Conservation (phyloP, 2,797 vertebrate genomes). For the Peromyscus eremicus region DNA sequence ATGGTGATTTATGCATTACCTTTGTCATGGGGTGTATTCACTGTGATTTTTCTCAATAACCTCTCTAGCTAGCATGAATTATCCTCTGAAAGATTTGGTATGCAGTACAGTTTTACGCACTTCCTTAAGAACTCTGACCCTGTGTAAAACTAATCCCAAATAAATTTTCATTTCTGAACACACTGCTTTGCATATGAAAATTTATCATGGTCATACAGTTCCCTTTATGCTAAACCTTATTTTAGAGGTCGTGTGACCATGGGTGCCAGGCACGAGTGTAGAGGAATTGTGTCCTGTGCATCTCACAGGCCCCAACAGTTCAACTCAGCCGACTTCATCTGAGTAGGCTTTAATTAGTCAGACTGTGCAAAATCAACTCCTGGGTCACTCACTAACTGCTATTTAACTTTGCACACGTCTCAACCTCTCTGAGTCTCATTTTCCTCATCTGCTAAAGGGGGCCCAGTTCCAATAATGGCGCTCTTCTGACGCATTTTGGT, state of each 20-base stretch:
- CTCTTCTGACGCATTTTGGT: neutral
- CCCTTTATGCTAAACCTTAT: neutral
- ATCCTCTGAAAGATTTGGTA: conserved; percentile 59
- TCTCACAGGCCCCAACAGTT: neutral
- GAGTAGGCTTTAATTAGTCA: neutral
- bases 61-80: conserved; percentile 50
- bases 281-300: neutral
- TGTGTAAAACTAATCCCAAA: conserved; percentile 54
- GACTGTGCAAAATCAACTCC: neutral
- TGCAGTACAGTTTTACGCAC: neutral
- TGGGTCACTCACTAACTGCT: neutral
- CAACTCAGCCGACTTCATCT: neutral
- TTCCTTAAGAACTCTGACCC: conserved; percentile 47
- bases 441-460: neutral
- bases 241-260: neutral
- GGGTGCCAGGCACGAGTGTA: neutral
- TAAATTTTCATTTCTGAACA: conserved; percentile 61
- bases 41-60: conserved; percentile 55
- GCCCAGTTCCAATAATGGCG: neutral
- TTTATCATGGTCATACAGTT: neutral
- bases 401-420: conserved; percentile 29
- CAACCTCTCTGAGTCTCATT: neutral
- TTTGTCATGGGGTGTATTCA: conserved; percentile 19
- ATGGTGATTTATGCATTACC: conserved; percentile 66
- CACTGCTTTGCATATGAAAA: conserved; percentile 14